Evolutionary conservation across 2,888 invertebrate species (phyloP).

Genomic region (Morpho helenor): DNA sequence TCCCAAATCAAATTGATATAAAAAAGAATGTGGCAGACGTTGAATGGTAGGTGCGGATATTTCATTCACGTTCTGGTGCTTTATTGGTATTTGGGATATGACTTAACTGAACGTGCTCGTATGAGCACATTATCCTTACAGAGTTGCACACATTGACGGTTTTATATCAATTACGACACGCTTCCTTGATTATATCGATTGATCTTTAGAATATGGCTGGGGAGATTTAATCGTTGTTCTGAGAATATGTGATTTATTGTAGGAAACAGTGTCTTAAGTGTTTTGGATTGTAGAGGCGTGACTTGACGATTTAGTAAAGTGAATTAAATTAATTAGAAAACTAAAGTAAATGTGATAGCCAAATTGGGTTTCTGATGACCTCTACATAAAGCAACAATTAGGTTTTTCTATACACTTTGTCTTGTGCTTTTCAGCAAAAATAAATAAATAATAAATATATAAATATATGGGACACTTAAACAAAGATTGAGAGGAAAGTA

Average conservation of each 20-base stretch:
- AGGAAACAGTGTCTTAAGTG: not conserved
- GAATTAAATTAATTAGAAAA: no score
- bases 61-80: conserved; percentile 62
- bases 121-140: conserved; percentile 25
- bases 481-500: no score
- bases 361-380: no score
- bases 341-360: no score
- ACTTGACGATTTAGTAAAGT: no score
- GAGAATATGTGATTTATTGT: conserved; percentile 4
- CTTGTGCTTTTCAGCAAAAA: no score
- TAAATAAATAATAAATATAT: no score
- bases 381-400: no score
- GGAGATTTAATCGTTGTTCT: conserved; percentile 14
- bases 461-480: no score
- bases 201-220: conserved; percentile 7
- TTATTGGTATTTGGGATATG: conserved; percentile 59
- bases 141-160: conserved; percentile 9
- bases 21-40: conserved; percentile 33
- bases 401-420: no score
- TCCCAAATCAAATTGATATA: not conserved
- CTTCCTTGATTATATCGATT: conserved; percentile 24
- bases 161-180: conserved; percentile 20
- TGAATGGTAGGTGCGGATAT: conserved; percentile 54
- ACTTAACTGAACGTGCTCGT: conserved; percentile 34
- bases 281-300: not conserved